Evolutionary conservation across 2,888 invertebrate species (phyloP).

Genomic region (Latheticus oryzae): DNA sequence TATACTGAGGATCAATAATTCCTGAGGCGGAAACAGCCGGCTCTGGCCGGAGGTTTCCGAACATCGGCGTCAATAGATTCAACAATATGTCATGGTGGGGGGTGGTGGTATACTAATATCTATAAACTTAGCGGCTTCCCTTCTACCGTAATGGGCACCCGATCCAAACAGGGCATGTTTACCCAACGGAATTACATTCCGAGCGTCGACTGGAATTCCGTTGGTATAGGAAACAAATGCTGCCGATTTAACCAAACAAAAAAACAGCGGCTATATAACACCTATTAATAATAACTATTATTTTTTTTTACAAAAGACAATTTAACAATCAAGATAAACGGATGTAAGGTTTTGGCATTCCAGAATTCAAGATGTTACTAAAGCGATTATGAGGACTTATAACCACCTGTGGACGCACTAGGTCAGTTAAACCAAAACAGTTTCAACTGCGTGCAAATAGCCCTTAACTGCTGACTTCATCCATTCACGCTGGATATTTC

Average conservation of each 20-base stretch:
- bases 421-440: slow-evolving; percentile 30
- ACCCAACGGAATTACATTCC: slow-evolving; percentile 31
- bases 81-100: slow-evolving; percentile 53
- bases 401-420: slow-evolving; percentile 32
- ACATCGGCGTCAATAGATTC: slow-evolving; percentile 58
- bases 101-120: slow-evolving; percentile 44
- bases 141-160: slow-evolving; percentile 30
- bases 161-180: slow-evolving; percentile 25
- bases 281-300: too few relatives aligned
- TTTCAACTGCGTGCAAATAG: slow-evolving; percentile 31
- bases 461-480: slow-evolving; percentile 20
- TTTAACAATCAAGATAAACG: too few relatives aligned
- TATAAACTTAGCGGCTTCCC: slow-evolving; percentile 42
- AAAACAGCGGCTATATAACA: too few relatives aligned
- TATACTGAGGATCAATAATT: slow-evolving; percentile 55
- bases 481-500: slow-evolving; percentile 17
- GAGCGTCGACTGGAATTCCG: slow-evolving; percentile 7
- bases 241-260: too few relatives aligned
- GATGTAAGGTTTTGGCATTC: too few relatives aligned
- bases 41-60: slow-evolving; percentile 44
- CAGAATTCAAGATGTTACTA: slow-evolving; percentile 17
- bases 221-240: slow-evolving; percentile 1
- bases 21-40: slow-evolving; percentile 48
- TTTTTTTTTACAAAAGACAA: too few relatives aligned
- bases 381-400: slow-evolving; percentile 21